phyloP scores from a whole-genome alignment of 2,888 invertebrate species.

The Andrena chrysosceles region DNA sequence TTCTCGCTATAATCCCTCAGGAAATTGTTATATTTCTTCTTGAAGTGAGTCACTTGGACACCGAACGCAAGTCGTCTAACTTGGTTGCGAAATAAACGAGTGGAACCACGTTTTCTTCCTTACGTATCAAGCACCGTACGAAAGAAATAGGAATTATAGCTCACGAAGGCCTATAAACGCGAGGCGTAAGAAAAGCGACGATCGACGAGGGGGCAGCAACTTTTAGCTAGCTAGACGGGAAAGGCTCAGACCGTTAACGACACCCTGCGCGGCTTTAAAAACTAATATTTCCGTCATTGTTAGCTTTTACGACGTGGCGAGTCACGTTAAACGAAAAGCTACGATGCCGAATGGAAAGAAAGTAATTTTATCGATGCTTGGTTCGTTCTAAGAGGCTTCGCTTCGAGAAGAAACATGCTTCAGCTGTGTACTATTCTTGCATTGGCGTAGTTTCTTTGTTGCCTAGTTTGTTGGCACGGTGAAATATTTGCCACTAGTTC shows the following conservation, averaged over 20 bases:
- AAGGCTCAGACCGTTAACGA: constrained; percentile 74
- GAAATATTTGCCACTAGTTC: constrained; percentile 28
- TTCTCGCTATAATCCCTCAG: background rate
- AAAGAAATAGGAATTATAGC: constrained; percentile 57
- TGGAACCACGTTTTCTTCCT: constrained; percentile 23
- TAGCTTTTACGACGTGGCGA: constrained; percentile 77
- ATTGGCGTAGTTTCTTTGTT: too few relatives aligned
- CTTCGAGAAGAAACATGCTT: too few relatives aligned
- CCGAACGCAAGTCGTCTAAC: constrained; percentile 13
- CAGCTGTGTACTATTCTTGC: too few relatives aligned
- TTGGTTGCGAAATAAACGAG: constrained; percentile 23
- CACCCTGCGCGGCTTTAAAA: constrained; percentile 82
- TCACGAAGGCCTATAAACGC: constrained; percentile 48
- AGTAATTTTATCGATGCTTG: background rate
- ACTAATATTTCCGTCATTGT: constrained; percentile 83
- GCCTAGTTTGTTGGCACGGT: background rate
- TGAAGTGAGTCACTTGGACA: background rate
- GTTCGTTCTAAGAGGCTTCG: too few relatives aligned
- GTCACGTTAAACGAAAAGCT: constrained; percentile 58
- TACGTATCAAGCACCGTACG: constrained; percentile 30
- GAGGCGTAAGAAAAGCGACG: constrained; percentile 64
- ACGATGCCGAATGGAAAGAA: background rate
- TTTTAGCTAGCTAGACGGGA: constrained; percentile 53
- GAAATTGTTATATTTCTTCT: constrained; percentile 8
- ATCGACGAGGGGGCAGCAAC: constrained; percentile 64